phyloP scores from a whole-genome alignment of 2,888 invertebrate species.

The Nymphalis urticae region DNA sequence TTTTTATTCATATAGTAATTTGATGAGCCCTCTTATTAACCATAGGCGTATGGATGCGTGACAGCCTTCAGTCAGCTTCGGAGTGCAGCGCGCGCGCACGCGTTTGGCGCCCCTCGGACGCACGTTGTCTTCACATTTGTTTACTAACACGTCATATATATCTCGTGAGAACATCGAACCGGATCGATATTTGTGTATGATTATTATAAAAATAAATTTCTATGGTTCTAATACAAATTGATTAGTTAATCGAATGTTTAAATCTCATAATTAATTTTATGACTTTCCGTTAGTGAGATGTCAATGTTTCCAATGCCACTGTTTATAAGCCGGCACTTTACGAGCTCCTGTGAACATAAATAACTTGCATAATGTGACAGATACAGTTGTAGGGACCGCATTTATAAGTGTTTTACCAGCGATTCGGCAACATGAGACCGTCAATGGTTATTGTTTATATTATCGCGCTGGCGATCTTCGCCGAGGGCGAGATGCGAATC shows the following conservation, averaged over 20 bases:
- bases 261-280: constrained; percentile 54
- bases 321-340: constrained; percentile 69
- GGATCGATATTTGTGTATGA: constrained; percentile 15
- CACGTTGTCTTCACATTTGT: constrained; percentile 56
- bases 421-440: constrained; percentile 68
- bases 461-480: constrained; percentile 69
- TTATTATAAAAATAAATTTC: constrained; percentile 4
- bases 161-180: constrained; percentile 45
- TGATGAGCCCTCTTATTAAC: constrained; percentile 22
- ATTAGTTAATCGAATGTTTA: constrained; percentile 6
- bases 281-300: constrained; percentile 72
- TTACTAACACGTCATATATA: constrained; percentile 57
- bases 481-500: constrained; percentile 71
- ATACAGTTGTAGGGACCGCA: constrained; percentile 66
- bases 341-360: constrained; percentile 66
- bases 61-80: constrained; percentile 75
- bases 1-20: neutral
- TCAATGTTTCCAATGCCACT: constrained; percentile 57
- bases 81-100: constrained; percentile 77
- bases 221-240: neutral
- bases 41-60: constrained; percentile 63
- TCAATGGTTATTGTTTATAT: constrained; percentile 71
- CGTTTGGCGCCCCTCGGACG: constrained; percentile 50
- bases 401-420: constrained; percentile 63
- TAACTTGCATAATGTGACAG: constrained; percentile 77